A percentile compares a stretch with the other conserved stretches of the same genome.
phyloP scores from a whole-genome alignment of 2,113 vertebrate genomes.

The Bubo scandiacus region DNA sequence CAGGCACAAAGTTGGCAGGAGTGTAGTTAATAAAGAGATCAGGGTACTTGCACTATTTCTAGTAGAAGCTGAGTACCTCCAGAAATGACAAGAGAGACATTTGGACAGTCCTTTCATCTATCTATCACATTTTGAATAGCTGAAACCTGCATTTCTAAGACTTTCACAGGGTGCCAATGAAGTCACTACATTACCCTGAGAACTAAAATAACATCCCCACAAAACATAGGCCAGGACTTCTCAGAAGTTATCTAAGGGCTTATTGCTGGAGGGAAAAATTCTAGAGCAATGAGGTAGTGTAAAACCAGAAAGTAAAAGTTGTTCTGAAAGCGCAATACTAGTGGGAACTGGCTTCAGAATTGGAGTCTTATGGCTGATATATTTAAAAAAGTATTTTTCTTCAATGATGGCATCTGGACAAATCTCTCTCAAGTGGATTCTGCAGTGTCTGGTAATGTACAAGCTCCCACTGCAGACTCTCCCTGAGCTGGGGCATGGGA shows the following conservation, averaged over 20 bases:
- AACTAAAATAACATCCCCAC: background rate
- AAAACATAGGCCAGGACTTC: background rate
- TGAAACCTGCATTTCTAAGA: background rate
- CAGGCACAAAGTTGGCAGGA: background rate
- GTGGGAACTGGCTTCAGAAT: background rate
- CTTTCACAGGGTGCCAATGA: background rate
- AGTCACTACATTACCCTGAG: background rate
- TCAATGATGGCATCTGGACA: background rate
- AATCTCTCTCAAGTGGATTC: background rate
- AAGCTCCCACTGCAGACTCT: background rate
- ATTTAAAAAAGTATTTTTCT: background rate
- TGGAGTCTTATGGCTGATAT: background rate
- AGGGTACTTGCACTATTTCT: background rate
- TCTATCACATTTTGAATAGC: background rate
- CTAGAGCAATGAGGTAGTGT: background rate
- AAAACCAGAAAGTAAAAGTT: background rate
- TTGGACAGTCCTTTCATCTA: background rate
- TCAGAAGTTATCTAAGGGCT: background rate
- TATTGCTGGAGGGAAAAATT: background rate
- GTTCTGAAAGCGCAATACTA: background rate
- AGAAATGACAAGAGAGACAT: background rate
- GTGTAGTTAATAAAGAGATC: background rate
- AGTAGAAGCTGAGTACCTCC: background rate
- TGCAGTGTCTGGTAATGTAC: accelerated
- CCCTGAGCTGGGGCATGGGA: too few species aligned